phyloP scores from a whole-genome alignment of 2,797 vertebrate genomes.

The Phylloscopus collybita region DNA sequence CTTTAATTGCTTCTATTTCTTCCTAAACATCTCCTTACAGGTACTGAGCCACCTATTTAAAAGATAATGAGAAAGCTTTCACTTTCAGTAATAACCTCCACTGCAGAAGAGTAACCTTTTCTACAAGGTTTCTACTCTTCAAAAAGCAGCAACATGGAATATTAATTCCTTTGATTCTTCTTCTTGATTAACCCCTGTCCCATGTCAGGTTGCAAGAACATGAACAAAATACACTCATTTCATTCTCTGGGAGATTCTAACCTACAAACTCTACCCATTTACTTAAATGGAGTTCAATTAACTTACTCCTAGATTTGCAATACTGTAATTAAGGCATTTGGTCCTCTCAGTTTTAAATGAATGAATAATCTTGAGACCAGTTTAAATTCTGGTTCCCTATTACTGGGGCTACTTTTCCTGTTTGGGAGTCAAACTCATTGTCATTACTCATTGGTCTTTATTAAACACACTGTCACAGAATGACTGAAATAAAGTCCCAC shows the following conservation, averaged over 20 bases:
- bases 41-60: background rate
- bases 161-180: conserved; percentile 13
- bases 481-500: background rate
- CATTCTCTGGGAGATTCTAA: background rate
- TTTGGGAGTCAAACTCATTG: background rate
- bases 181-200: background rate
- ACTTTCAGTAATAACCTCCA: background rate
- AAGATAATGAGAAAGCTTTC: conserved; percentile 12
- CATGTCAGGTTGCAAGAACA: background rate
- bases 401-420: background rate
- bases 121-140: background rate
- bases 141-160: background rate
- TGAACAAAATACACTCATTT: conserved; percentile 1
- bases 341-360: background rate
- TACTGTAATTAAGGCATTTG: background rate
- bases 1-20: conserved; percentile 37
- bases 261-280: background rate
- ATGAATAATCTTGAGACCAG: background rate
- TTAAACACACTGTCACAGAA: background rate
- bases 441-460: background rate
- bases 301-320: background rate
- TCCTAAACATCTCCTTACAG: conserved; percentile 4
- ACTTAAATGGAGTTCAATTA: background rate
- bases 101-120: background rate
- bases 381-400: background rate